Conservation (phyloP, 2,888 invertebrate species). For the Latheticus oryzae region DNA sequence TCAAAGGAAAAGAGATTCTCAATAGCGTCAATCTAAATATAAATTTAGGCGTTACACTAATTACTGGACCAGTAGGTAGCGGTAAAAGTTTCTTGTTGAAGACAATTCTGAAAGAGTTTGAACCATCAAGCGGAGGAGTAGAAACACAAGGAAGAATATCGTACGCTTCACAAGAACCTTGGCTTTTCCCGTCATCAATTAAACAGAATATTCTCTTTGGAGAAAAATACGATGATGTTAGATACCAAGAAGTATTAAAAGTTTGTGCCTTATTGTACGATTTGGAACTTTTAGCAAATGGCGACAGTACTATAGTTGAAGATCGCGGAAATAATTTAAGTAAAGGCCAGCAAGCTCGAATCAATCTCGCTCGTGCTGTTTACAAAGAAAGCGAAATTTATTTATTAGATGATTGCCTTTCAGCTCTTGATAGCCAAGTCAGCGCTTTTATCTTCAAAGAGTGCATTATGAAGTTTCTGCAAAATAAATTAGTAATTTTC, state of each 20-base stretch:
- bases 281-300: conserved; percentile 76
- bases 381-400: conserved; percentile 80
- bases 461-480: conserved; percentile 72
- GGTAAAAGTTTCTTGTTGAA: conserved; percentile 68
- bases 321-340: conserved; percentile 81
- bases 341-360: conserved; percentile 83
- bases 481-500: conserved; percentile 69
- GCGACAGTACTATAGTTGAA: conserved; percentile 80
- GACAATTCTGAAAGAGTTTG: conserved; percentile 58
- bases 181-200: conserved; percentile 69
- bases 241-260: conserved; percentile 70
- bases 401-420: conserved; percentile 81
- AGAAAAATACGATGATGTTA: conserved; percentile 67
- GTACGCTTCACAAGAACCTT: conserved; percentile 71
- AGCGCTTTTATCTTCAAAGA: conserved; percentile 76
- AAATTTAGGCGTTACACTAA: conserved; percentile 64
- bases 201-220: conserved; percentile 83
- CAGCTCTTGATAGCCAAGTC: conserved; percentile 80
- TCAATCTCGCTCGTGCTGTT: conserved; percentile 78
- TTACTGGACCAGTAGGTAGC: conserved; percentile 73
- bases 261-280: conserved; percentile 74
- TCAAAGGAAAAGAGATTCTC: conserved; percentile 58
- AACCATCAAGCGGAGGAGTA: conserved; percentile 59
- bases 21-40: conserved; percentile 64
- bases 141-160: conserved; percentile 65